Percentiles rank a stretch among this genome's conserved stretches.
Evolutionary conservation across 1,140 invertebrate genomes (phyloP).

Genomic region (Tribolium castaneum): DNA sequence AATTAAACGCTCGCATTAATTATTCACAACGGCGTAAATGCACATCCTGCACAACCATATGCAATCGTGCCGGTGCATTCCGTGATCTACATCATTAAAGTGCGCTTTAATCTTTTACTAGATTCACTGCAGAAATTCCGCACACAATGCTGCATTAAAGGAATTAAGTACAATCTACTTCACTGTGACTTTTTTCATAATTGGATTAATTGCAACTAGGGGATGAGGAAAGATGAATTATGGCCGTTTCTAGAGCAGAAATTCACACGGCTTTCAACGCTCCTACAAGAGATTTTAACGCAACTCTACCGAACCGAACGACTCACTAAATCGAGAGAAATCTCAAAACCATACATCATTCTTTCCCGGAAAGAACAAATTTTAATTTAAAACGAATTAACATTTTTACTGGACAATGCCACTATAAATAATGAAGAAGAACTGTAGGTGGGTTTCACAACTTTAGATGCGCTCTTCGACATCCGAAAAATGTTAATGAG

Average conservation of each 20-base stretch:
- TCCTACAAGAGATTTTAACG: background rate
- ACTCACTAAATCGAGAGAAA: too few species aligned
- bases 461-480: background rate
- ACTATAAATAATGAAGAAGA: background rate
- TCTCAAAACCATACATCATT: too few species aligned
- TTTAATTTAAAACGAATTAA: background rate
- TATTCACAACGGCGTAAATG: slow-evolving; percentile 28
- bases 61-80: background rate
- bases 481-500: background rate
- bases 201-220: slow-evolving; percentile 3
- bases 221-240: slow-evolving; percentile 11
- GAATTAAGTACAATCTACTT: slow-evolving; percentile 24
- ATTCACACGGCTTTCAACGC: slow-evolving; percentile 5
- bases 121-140: slow-evolving; percentile 11
- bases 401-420: background rate
- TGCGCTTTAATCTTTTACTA: slow-evolving; percentile 13
- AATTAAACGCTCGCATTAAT: slow-evolving; percentile 21
- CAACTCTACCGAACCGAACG: too few species aligned
- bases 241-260: background rate
- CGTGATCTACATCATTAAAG: slow-evolving; percentile 32
- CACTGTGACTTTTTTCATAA: slow-evolving; percentile 20
- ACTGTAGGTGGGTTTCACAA: background rate
- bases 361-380: background rate
- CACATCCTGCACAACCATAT: slow-evolving; percentile 22
- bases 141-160: slow-evolving; percentile 29